Conservation (phyloP, 2,797 vertebrate genomes). For the Protosalanx chinensis region DNA sequence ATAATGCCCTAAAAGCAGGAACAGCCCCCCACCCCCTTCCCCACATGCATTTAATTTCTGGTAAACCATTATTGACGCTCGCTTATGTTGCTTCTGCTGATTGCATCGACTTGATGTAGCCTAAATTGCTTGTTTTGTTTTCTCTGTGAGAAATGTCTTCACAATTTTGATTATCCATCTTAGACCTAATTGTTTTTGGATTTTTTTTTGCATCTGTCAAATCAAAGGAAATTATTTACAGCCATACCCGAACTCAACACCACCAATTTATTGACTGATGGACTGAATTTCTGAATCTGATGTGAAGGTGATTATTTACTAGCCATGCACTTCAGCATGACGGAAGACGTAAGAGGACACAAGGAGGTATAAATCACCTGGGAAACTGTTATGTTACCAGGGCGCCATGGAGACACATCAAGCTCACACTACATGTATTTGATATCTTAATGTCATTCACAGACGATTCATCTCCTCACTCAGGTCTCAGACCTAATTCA, state of each 20-base stretch:
- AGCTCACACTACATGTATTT: constrained; percentile 13
- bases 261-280: constrained; percentile 29
- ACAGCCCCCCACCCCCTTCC: constrained; percentile 15
- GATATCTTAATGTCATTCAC: constrained; percentile 6
- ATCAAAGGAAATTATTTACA: constrained; percentile 19
- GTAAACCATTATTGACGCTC: constrained; percentile 33
- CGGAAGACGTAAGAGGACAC: constrained; percentile 9
- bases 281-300: neutral
- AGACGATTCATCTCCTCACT: constrained; percentile 11
- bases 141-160: constrained; percentile 10
- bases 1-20: constrained; percentile 15
- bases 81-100: constrained; percentile 19
- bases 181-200: constrained; percentile 31
- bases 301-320: neutral
- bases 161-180: constrained; percentile 39
- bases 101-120: constrained; percentile 23
- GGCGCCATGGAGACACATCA: constrained; percentile 1
- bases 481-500: neutral
- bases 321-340: constrained; percentile 3
- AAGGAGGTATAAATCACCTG: constrained; percentile 4
- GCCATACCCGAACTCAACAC: constrained; percentile 13
- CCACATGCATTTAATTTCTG: constrained; percentile 28
- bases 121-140: constrained; percentile 28
- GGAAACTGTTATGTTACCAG: neutral
- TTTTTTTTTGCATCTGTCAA: neutral